Conservation (phyloP, 1,140 invertebrate genomes). For the Conopomorpha cramerella region DNA sequence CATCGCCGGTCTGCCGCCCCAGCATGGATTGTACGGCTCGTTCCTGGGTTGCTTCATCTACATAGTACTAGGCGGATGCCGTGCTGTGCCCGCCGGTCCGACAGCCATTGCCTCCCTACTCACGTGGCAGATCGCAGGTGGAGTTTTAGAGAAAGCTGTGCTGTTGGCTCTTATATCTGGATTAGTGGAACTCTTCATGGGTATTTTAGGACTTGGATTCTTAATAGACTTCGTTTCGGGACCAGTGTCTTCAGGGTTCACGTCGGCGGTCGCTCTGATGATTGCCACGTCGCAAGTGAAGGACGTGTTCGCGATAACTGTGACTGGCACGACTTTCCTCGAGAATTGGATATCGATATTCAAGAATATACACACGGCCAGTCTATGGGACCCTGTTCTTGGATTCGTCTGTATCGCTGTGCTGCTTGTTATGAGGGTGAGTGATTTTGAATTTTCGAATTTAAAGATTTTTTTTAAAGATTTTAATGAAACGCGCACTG, state of each 20-base stretch:
- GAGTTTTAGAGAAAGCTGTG: constrained; percentile 76
- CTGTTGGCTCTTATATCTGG: constrained; percentile 81
- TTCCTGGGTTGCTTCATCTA: constrained; percentile 92
- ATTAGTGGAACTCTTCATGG: constrained; percentile 82
- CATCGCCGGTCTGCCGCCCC: constrained; percentile 77
- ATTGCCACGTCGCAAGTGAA: constrained; percentile 89
- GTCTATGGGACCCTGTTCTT: constrained; percentile 70
- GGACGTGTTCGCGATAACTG: constrained; percentile 78
- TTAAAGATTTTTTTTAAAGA: too few species aligned
- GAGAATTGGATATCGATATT: constrained; percentile 73
- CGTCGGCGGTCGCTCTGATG: constrained; percentile 89
- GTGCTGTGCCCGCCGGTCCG: constrained; percentile 87
- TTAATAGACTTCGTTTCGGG: constrained; percentile 92
- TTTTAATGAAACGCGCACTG: too few species aligned
- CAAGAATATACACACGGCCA: constrained; percentile 64
- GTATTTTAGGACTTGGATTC: constrained; percentile 86
- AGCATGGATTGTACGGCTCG: constrained; percentile 90
- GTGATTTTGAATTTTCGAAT: too few species aligned
- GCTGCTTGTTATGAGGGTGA: constrained; percentile 72
- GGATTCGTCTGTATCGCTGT: constrained; percentile 74
- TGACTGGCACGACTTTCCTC: constrained; percentile 73
- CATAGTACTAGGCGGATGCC: constrained; percentile 87
- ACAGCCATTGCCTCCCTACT: constrained; percentile 83
- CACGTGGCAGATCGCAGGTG: constrained; percentile 75
- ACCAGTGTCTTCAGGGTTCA: constrained; percentile 91